Evolutionary conservation across 2,888 invertebrate genomes (phyloP).

Genomic region (Arge pagana): DNA sequence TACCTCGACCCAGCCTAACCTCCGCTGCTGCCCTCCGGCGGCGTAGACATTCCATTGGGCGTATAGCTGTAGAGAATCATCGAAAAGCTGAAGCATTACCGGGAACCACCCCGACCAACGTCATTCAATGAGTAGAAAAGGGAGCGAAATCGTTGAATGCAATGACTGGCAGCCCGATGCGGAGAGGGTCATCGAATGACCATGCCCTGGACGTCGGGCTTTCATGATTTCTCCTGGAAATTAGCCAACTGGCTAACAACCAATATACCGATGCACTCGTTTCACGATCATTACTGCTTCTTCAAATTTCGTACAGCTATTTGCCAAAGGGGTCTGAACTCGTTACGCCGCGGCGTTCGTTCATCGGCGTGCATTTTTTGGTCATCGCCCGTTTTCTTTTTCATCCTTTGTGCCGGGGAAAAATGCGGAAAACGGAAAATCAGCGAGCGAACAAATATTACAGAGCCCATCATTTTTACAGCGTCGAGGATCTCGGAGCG

Average conservation of each 20-base stretch:
- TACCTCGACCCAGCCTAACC: constrained; percentile 13
- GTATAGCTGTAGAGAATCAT: constrained; percentile 10
- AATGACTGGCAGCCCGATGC: constrained; percentile 47
- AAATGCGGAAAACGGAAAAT: no score
- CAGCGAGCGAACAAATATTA: no score
- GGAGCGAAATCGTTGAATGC: constrained; percentile 56
- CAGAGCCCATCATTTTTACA: no score
- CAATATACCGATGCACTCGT: no score
- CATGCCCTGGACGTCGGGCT: constrained; percentile 44
- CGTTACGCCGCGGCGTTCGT: no score
- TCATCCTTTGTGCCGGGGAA: no score
- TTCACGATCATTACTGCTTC: no score
- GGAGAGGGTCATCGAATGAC: constrained; percentile 57
- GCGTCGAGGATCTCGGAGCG: no score
- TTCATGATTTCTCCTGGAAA: constrained; percentile 58
- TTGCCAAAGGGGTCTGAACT: no score
- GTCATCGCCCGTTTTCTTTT: no score
- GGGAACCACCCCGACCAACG: constrained; percentile 36
- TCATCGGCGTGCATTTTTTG: no score
- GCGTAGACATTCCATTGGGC: background rate
- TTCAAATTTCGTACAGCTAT: no score
- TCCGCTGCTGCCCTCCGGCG: constrained; percentile 4
- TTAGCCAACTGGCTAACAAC: constrained; percentile 59
- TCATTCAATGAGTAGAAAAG: constrained; percentile 56
- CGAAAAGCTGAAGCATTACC: constrained; percentile 12